phyloP scores from a whole-genome alignment of 1,140 invertebrate species.

The Trypoxylus dichotomus region DNA sequence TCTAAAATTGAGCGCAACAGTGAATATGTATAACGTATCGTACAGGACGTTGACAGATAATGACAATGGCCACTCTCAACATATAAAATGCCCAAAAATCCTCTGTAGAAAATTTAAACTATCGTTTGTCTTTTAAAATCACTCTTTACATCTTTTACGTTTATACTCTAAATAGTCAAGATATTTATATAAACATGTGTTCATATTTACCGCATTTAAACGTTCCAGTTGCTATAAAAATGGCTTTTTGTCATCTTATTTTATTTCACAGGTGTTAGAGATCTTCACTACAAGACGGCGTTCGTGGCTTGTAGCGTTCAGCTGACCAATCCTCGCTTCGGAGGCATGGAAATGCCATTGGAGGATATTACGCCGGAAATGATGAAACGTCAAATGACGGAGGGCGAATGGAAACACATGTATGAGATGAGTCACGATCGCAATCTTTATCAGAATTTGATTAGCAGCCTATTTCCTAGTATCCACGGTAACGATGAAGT shows the following conservation, averaged over 20 bases:
- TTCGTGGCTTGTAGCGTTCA: conserved; percentile 93
- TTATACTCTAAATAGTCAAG: too few species aligned
- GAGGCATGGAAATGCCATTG: conserved; percentile 73
- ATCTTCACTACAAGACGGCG: conserved; percentile 93
- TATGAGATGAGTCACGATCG: conserved; percentile 96
- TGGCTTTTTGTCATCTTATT: neutral
- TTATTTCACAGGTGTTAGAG: conserved; percentile 77
- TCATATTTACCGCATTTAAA: too few species aligned
- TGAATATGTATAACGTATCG: too few species aligned
- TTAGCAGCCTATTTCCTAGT: conserved; percentile 91
- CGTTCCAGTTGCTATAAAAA: too few species aligned
- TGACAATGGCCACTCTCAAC: too few species aligned
- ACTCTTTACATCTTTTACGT: too few species aligned
- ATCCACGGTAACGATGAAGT: conserved; percentile 99
- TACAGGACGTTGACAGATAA: too few species aligned
- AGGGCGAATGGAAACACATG: conserved; percentile 92
- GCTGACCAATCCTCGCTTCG: conserved; percentile 81
- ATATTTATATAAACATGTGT: too few species aligned
- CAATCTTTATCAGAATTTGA: conserved; percentile 91
- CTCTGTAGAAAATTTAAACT: too few species aligned
- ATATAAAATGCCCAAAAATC: too few species aligned
- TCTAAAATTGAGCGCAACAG: too few species aligned
- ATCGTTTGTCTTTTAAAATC: too few species aligned
- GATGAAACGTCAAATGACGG: conserved; percentile 88
- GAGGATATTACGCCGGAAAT: conserved; percentile 88